Percentiles rank a stretch among this genome's conserved stretches.
phyloP scores from a whole-genome alignment of 2,888 invertebrate species.

The Trissonchulus latispiculum region DNA sequence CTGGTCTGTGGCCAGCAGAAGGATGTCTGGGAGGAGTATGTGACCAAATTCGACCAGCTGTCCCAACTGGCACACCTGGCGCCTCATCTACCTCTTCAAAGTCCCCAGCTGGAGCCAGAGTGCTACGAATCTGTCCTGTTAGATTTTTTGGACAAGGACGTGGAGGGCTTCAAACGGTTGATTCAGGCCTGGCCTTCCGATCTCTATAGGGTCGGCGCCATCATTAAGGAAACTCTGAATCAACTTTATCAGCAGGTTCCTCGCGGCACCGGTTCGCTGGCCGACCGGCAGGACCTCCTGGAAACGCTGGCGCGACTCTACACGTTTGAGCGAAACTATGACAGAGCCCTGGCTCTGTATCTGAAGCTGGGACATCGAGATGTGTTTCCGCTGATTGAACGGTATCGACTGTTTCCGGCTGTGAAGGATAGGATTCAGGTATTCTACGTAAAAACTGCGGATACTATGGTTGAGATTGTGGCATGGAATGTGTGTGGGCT shows the following conservation, averaged over 20 bases:
- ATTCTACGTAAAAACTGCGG: no score
- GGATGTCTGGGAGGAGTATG: constrained; percentile 40
- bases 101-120: constrained; percentile 40
- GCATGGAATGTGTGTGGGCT: no score
- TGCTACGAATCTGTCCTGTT: constrained; percentile 34
- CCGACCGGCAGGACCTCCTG: constrained; percentile 23
- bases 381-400: constrained; percentile 39
- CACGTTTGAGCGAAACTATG: constrained; percentile 36
- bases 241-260: constrained; percentile 10
- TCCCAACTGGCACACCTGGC: constrained; percentile 27
- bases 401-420: constrained; percentile 36
- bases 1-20: constrained; percentile 33
- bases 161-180: not conserved
- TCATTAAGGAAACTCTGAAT: constrained; percentile 19
- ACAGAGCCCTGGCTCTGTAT: constrained; percentile 23
- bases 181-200: constrained; percentile 21
- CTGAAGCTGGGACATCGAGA: constrained; percentile 23
- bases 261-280: constrained; percentile 9
- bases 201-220: constrained; percentile 18
- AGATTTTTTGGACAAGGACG: constrained; percentile 20
- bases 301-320: constrained; percentile 35
- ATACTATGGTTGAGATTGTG: no score
- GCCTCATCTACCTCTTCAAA: constrained; percentile 32
- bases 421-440: constrained; percentile 17
- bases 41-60: constrained; percentile 32